phyloP scores from a whole-genome alignment of 1,140 invertebrate species.

The Psix sp. region DNA sequence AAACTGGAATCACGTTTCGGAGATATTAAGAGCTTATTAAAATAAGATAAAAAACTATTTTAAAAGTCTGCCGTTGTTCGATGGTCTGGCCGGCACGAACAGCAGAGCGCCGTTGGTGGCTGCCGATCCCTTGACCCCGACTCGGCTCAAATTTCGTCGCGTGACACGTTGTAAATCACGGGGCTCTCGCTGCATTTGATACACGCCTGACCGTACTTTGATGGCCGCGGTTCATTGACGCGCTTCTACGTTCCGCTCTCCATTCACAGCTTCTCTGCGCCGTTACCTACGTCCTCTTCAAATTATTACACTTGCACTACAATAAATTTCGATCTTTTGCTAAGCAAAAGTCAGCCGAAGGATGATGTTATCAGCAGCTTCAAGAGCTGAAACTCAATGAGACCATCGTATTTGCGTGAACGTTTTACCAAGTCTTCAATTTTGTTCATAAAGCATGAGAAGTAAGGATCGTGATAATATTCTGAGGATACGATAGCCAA shows the following conservation, averaged over 20 bases:
- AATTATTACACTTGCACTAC: constrained; percentile 45
- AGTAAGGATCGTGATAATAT: too few relatives aligned
- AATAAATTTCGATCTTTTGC: constrained; percentile 1
- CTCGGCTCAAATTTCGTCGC: constrained; percentile 65
- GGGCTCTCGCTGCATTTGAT: constrained; percentile 64
- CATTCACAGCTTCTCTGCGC: constrained; percentile 63
- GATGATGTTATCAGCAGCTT: too few relatives aligned
- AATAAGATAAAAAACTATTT: constrained; percentile 46
- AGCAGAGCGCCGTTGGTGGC: constrained; percentile 44
- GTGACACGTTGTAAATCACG: constrained; percentile 70
- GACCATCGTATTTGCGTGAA: too few relatives aligned
- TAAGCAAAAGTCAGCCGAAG: too few relatives aligned
- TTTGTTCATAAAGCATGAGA: too few relatives aligned
- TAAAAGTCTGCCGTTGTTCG: constrained; percentile 33
- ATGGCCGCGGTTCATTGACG: constrained; percentile 71
- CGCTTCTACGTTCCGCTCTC: constrained; percentile 65
- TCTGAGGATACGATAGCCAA: too few relatives aligned
- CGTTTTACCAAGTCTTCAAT: too few relatives aligned
- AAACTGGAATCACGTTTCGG: too few relatives aligned
- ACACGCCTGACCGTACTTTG: constrained; percentile 68
- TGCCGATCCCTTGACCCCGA: constrained; percentile 54
- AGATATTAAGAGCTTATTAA: too few relatives aligned
- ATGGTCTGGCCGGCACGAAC: constrained; percentile 34
- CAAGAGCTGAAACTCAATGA: too few relatives aligned
- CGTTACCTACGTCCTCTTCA: constrained; percentile 41